These are phyloP conservation scores for Spongilla lacustris DNA, from an alignment of 37 sponge, comb jelly and placozoan species.

Conservation along the genomic window DNA sequence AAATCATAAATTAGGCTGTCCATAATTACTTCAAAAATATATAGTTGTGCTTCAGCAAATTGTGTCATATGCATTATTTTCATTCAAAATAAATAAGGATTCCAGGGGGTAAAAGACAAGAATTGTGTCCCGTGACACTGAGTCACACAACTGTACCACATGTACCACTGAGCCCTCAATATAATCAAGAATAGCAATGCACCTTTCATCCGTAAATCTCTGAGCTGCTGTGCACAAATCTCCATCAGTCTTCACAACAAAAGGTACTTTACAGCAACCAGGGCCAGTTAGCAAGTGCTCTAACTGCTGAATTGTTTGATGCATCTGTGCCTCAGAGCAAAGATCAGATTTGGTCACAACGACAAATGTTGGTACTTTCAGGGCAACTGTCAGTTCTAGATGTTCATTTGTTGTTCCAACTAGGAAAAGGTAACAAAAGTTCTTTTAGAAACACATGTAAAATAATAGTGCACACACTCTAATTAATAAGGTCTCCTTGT, in stretches of 20 bases:
- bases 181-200: neutral
- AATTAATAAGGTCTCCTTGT: too few relatives aligned
- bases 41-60: too few relatives aligned
- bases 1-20: too few relatives aligned
- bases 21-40: too few relatives aligned
- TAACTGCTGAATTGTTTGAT: slow-evolving; percentile 64
- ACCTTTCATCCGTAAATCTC: slow-evolving; percentile 57
- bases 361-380: slow-evolving; percentile 84
- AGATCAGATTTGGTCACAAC: slow-evolving; percentile 93
- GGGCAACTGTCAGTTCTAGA: slow-evolving; percentile 83
- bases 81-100: too few relatives aligned
- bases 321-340: slow-evolving; percentile 53
- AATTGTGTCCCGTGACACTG: too few relatives aligned
- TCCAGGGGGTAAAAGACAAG: too few relatives aligned
- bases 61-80: too few relatives aligned
- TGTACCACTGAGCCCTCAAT: too few relatives aligned
- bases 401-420: slow-evolving; percentile 94
- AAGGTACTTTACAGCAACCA: slow-evolving; percentile 54
- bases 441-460: neutral
- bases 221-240: slow-evolving; percentile 78
- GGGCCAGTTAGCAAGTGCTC: slow-evolving; percentile 52
- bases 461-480: neutral
- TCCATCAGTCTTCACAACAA: slow-evolving; percentile 43
- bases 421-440: slow-evolving; percentile 9
- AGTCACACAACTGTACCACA: too few relatives aligned